Percentiles rank a stretch among this genome's conserved stretches.
These are phyloP conservation scores for Trematomus bernacchii DNA, from an alignment of 2,797 vertebrate genomes.

Conservation along the genomic window DNA sequence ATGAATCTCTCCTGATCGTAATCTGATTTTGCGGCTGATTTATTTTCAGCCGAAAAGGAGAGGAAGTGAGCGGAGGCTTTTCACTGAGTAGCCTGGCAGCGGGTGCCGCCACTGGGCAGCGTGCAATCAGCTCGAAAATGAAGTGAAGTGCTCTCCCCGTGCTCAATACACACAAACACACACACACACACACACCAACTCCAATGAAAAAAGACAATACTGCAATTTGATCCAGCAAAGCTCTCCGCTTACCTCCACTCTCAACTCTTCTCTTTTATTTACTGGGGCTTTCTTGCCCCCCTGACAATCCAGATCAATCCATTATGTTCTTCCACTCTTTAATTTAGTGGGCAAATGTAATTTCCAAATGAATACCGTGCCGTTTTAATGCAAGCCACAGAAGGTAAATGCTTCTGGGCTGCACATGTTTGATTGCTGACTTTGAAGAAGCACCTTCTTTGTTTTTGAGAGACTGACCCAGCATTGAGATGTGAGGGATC, in stretches of 20 bases:
- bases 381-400: constrained; percentile 71
- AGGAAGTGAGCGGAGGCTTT: constrained; percentile 60
- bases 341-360: constrained; percentile 83
- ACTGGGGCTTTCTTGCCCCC: constrained; percentile 46
- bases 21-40: constrained; percentile 75
- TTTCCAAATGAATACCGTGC: constrained; percentile 80
- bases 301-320: constrained; percentile 71
- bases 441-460: constrained; percentile 70
- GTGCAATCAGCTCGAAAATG: constrained; percentile 72
- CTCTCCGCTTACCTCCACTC: constrained; percentile 67
- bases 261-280: constrained; percentile 71
- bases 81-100: constrained; percentile 61
- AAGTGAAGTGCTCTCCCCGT: constrained; percentile 50
- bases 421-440: constrained; percentile 74
- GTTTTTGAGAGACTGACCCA: constrained; percentile 60
- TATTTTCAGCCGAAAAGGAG: constrained; percentile 60
- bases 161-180: constrained; percentile 36
- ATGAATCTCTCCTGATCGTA: constrained; percentile 75
- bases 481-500: constrained; percentile 56
- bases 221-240: constrained; percentile 74
- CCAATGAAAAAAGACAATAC: constrained; percentile 75
- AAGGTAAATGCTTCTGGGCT: constrained; percentile 81
- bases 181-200: constrained; percentile 29
- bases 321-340: constrained; percentile 80
- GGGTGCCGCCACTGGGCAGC: constrained; percentile 61